Conservation (phyloP, 1,140 invertebrate species). For the Meloidogyne chitwoodi region DNA sequence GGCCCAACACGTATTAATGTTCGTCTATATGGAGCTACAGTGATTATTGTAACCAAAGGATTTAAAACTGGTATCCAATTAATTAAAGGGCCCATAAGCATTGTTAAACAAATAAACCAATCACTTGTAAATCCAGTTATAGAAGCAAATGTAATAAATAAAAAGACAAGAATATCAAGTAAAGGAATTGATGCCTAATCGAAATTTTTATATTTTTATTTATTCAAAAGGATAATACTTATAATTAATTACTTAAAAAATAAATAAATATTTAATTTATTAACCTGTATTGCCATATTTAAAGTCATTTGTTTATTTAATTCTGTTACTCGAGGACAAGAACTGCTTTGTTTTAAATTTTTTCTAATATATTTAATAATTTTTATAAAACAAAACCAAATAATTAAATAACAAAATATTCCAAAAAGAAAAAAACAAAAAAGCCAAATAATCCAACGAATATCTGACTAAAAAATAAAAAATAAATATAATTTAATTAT, state of each 20-base stretch:
- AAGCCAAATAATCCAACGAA: not conserved
- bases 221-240: no score
- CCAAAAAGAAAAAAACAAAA: not conserved
- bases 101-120: not conserved
- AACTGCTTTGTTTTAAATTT: not conserved
- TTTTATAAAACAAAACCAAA: not conserved
- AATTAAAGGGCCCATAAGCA: not conserved
- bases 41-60: not conserved
- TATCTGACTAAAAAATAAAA: not conserved
- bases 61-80: not conserved
- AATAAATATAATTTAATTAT: not conserved
- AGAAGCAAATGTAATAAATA: not conserved
- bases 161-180: not conserved
- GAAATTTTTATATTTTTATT: not conserved
- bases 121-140: not conserved
- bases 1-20: slow-evolving; percentile 65
- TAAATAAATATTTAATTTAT: not conserved
- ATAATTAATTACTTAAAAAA: no score
- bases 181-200: not conserved
- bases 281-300: not conserved
- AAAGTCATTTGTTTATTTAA: not conserved
- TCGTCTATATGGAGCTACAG: not conserved
- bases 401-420: not conserved
- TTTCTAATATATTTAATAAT: not conserved
- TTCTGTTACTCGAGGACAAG: not conserved